Conservation (phyloP, 2,888 invertebrate genomes). For the Rhagium mordax region DNA sequence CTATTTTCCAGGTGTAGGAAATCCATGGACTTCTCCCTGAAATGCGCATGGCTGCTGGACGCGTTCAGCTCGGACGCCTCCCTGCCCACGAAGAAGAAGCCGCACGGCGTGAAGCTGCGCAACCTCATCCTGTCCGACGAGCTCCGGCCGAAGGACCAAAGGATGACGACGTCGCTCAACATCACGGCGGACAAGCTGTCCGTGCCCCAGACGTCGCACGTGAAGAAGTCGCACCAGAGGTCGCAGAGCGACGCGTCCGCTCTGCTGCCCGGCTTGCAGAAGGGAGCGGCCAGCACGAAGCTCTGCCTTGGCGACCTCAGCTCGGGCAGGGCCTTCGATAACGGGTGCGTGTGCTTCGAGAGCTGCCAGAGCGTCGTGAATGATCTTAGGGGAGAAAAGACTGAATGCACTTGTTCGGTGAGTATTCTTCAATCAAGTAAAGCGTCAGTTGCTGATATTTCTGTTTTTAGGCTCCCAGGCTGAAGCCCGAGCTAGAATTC, state of each 20-base stretch:
- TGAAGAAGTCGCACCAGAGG: slow-evolving; percentile 86
- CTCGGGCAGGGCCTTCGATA: slow-evolving; percentile 97
- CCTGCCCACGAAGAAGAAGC: slow-evolving; percentile 80
- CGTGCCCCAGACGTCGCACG: slow-evolving; percentile 65
- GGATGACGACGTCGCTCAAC: slow-evolving; percentile 59
- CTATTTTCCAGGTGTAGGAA: slow-evolving; percentile 88
- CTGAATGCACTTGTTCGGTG: slow-evolving; percentile 84
- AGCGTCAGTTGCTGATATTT: too few species aligned
- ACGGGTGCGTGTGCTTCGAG: slow-evolving; percentile 93
- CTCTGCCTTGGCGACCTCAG: slow-evolving; percentile 90
- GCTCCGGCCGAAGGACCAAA: slow-evolving; percentile 62
- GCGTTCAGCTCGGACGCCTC: slow-evolving; percentile 89
- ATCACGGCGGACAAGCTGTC: slow-evolving; percentile 62
- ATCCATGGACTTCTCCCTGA: slow-evolving; percentile 96
- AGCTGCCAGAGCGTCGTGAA: slow-evolving; percentile 87
- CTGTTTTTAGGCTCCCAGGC: slow-evolving; percentile 80
- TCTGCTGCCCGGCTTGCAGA: slow-evolving; percentile 69
- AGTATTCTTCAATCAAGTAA: too few species aligned
- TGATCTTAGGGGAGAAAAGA: slow-evolving; percentile 82
- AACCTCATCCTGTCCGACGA: slow-evolving; percentile 83
- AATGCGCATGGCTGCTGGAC: slow-evolving; percentile 96
- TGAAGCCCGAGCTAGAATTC: slow-evolving; percentile 89
- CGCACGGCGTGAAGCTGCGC: slow-evolving; percentile 82
- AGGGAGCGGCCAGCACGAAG: slow-evolving; percentile 68
- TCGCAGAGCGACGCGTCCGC: slow-evolving; percentile 84